phyloP scores from a whole-genome alignment of 2,888 invertebrate species.

The Rugalucina vietnamica region DNA sequence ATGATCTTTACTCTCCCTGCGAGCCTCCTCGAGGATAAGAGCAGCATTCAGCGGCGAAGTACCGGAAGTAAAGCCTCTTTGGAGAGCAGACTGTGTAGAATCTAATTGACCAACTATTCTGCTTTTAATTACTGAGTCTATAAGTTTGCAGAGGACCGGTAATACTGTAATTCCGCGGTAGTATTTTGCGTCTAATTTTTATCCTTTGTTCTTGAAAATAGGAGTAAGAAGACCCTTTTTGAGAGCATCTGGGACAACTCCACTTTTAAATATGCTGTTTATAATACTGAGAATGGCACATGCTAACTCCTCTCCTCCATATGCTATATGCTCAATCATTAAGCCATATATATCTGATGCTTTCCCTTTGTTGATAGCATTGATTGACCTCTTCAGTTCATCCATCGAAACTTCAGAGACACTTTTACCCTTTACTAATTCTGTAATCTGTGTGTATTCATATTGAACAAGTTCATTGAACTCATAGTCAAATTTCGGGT shows the following conservation, averaged over 20 bases:
- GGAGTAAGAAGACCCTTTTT: slow-evolving; percentile 12
- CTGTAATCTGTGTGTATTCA: not conserved
- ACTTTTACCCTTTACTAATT: not conserved
- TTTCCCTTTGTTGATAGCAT: not conserved
- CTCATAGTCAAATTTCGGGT: not conserved
- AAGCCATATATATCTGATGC: not conserved
- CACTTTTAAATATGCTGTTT: not conserved
- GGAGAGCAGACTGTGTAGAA: not conserved
- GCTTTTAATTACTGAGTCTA: not conserved
- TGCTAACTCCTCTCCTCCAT: not conserved
- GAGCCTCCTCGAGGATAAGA: too few species aligned
- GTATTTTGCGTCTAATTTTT: not conserved
- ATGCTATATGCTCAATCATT: slow-evolving; percentile 1
- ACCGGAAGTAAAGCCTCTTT: not conserved
- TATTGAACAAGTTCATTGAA: not conserved
- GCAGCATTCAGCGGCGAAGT: slow-evolving; percentile 3
- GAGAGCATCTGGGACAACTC: not conserved
- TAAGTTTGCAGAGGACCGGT: not conserved
- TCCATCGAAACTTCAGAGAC: not conserved
- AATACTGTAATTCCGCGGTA: slow-evolving; percentile 13
- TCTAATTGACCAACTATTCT: not conserved
- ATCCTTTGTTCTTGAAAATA: not conserved
- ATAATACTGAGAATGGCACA: not conserved
- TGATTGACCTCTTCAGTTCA: not conserved
- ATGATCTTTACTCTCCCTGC: not conserved